phyloP scores from a whole-genome alignment of 2,797 vertebrate genomes.

The Aldrovandia affinis region DNA sequence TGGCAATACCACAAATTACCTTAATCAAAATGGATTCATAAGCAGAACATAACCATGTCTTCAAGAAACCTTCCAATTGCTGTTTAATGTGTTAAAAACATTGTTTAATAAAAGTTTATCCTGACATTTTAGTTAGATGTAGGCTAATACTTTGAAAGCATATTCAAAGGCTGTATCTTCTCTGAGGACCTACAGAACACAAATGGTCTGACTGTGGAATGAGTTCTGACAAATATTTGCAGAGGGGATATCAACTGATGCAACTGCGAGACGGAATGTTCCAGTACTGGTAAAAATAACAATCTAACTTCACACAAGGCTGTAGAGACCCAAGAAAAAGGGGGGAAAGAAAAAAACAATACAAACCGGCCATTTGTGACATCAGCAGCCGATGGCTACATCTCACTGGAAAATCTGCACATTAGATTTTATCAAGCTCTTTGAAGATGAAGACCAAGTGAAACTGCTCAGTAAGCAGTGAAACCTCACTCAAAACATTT shows the following conservation, averaged over 20 bases:
- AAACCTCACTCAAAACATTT: background rate
- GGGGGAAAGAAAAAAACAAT: background rate
- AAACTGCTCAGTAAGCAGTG: background rate
- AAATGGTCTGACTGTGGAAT: background rate
- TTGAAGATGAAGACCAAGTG: background rate
- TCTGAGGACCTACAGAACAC: background rate
- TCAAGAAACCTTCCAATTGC: background rate
- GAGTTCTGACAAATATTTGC: constrained; percentile 11
- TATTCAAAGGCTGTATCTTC: background rate
- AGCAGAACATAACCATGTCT: background rate
- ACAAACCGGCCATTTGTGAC: background rate
- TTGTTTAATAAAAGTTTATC: background rate
- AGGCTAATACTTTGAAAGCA: background rate
- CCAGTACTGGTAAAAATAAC: background rate
- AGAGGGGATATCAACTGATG: constrained; percentile 1
- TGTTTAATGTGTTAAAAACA: background rate
- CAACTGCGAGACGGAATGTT: background rate
- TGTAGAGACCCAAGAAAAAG: background rate
- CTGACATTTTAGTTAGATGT: background rate
- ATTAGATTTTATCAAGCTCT: background rate
- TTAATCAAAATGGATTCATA: background rate
- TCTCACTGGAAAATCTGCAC: background rate
- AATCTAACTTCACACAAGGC: background rate
- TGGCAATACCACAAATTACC: background rate
- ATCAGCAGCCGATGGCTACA: background rate